Evolutionary conservation across 1,140 invertebrate genomes (phyloP), one percentile per base, ranked within the genome.

Genomic region (Drosophila triauraria): DNA sequence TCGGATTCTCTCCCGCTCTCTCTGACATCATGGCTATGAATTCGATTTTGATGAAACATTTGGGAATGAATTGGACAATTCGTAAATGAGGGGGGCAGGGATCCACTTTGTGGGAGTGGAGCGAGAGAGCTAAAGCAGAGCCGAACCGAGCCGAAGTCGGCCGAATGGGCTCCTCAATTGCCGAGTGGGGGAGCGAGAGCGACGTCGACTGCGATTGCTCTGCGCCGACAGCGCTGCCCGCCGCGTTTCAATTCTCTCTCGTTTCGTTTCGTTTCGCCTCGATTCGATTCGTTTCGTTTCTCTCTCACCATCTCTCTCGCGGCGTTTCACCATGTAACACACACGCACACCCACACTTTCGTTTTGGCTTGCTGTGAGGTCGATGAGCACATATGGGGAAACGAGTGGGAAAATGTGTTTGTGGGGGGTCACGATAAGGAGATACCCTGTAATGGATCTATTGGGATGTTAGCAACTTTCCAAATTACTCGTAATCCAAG

Each of bases 321-420:
- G 54, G 35, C 17, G 42, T 47, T 27, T 46, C 25, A 40, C 63
- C 60, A 65, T 78, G 79, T 78, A 78, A 58, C 46, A 69, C 82
- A 86, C 82, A 64, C 74, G 80, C 82, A 81, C 83, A 86, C 83
- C 74, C 78, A 85, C 82, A 85, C 82, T 70, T 69, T 71, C 58
- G 44, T 59, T 57, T 38, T 43, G 20, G 60, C 80, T 82, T 69
- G 76, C 76, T 87, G 84, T 80, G 84, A 87, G 84, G 84, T 87
- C 83, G 83, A 62, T 65, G 81, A 77, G 78, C 71, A 63, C 53
- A 77, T 63, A 82, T 87, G 80, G 64, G 77, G 64, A 27, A 67
- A 20, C 62, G 47, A 68, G 32, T 20, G 61, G 35, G 57, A 62
- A 44, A 44, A 62, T 15, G 40, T 44, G 12, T 25, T 35, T 30